Conservation (phyloP, 64 coral and sea anemone species). For the Astreopora myriophthalma region DNA sequence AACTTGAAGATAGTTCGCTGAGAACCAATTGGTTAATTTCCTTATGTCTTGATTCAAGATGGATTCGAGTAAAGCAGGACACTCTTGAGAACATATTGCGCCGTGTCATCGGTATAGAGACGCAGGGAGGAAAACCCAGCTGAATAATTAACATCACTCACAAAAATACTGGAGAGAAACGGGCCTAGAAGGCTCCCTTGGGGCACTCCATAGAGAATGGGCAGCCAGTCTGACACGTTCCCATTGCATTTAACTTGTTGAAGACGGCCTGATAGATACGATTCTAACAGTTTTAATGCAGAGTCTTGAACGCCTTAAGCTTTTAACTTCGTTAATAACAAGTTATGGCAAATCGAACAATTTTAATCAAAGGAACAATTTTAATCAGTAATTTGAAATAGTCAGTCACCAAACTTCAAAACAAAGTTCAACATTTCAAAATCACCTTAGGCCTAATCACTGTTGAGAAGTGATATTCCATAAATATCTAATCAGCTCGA, state of each 20-base stretch:
- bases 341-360: slow-evolving; percentile 32
- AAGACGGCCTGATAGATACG: slow-evolving; percentile 41
- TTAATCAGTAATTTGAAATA: too few species aligned
- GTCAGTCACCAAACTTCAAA: too few species aligned
- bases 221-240: slow-evolving; percentile 27
- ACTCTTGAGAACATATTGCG: background rate
- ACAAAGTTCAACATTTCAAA: too few species aligned
- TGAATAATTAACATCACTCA: slow-evolving; percentile 48
- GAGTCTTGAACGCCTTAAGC: slow-evolving; percentile 45
- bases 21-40: slow-evolving; percentile 41
- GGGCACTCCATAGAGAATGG: slow-evolving; percentile 33
- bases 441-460: too few species aligned
- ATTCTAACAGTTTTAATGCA: slow-evolving; percentile 47
- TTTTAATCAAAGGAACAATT: too few species aligned
- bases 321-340: slow-evolving; percentile 52
- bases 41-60: slow-evolving; percentile 26
- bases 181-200: slow-evolving; percentile 52
- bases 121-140: slow-evolving; percentile 6
- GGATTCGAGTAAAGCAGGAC: slow-evolving; percentile 10
- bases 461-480: too few species aligned
- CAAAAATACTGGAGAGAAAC: slow-evolving; percentile 47
- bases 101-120: slow-evolving; percentile 51
- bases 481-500: too few species aligned
- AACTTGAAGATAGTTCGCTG: slow-evolving; percentile 14
- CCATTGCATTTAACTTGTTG: slow-evolving; percentile 61